These are phyloP conservation scores for Kryphioiulus occultus DNA, from an alignment of 2,888 invertebrate genomes.

Conservation along the genomic window DNA sequence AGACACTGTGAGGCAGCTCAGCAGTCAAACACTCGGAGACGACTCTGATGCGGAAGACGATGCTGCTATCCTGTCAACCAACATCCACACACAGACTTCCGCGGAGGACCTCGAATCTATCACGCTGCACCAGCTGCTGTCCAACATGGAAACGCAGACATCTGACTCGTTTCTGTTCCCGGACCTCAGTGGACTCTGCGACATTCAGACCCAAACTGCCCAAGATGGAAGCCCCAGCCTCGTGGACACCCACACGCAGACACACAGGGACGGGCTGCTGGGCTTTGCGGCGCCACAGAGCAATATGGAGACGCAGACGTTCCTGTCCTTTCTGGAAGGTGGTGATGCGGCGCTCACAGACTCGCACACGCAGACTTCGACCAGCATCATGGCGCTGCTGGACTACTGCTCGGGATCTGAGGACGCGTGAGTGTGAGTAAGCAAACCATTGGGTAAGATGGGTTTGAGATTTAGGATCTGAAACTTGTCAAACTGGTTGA, in stretches of 20 bases:
- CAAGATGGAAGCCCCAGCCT: neutral
- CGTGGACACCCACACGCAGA: slow-evolving; percentile 48
- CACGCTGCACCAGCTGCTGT: slow-evolving; percentile 41
- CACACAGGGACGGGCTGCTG: neutral
- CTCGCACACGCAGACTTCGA: slow-evolving; percentile 19
- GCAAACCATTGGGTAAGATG: too few species aligned
- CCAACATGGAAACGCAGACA: slow-evolving; percentile 49
- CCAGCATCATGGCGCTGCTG: neutral
- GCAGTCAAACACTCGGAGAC: slow-evolving; percentile 35
- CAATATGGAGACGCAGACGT: slow-evolving; percentile 47
- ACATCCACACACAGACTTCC: slow-evolving; percentile 48
- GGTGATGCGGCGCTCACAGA: neutral
- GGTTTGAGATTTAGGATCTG: too few species aligned
- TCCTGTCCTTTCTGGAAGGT: slow-evolving; percentile 22
- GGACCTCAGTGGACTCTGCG: slow-evolving; percentile 33
- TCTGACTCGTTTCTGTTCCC: slow-evolving; percentile 39
- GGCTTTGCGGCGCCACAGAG: neutral
- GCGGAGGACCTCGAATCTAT: slow-evolving; percentile 45
- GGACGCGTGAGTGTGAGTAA: neutral
- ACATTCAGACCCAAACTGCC: slow-evolving; percentile 40
- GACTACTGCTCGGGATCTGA: slow-evolving; percentile 6
- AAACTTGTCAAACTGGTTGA: too few species aligned
- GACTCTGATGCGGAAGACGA: slow-evolving; percentile 1
- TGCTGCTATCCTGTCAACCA: neutral
- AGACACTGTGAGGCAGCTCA: neutral